Evolutionary conservation across 2,797 vertebrate genomes (phyloP), one percentile per base, ranked within the genome.

Genomic region (Potorous gilbertii): DNA sequence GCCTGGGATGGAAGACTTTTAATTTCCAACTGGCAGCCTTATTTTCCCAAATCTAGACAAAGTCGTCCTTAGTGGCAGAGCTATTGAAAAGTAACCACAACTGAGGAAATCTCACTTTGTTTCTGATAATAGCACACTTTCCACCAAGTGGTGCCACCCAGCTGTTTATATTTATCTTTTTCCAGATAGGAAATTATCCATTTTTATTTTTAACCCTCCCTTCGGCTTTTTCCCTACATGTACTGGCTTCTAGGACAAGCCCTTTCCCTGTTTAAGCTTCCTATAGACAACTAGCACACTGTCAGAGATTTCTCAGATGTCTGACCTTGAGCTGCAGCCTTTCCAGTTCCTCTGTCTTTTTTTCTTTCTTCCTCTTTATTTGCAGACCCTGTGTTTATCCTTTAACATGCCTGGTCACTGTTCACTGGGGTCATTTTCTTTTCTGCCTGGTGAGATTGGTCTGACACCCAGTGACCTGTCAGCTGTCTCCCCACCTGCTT

Each of bases 401-500:
- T 29, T 52, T 28, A 10, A 31, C 59, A 14, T 52, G 56, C 14
- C 92, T 0, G 90, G 50, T 59, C 34, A 50, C 0, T 46, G 56
- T 90, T 91, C 27, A 18, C n/a, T 13, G 0, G 66, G 87, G n/a
- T 34, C 59, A 40, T 52, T 54, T 34, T n/a, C 12, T 29, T 90
- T 55, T 55, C 34, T 40, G 12, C 31, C 46, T 21, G 0, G 52
- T 59, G 5, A n/a, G 81, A 0, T 0, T 59, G 96, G 9, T 27
- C 21, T 2, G 21, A 96, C 40, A 92, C 97, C 97, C 97, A 55
- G 92, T 56, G 98, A 98, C 93, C 95, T 94, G 96, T 98, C 96
- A 96, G 92, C 95, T 95, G 95, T 96, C 96, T 97, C 62, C 96
- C 98, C 98, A 98, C 99, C 98, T 97, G 98, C 97, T 94, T 92